phyloP scores from a whole-genome alignment of 23 tunicate species.

The Corella eumyota region DNA sequence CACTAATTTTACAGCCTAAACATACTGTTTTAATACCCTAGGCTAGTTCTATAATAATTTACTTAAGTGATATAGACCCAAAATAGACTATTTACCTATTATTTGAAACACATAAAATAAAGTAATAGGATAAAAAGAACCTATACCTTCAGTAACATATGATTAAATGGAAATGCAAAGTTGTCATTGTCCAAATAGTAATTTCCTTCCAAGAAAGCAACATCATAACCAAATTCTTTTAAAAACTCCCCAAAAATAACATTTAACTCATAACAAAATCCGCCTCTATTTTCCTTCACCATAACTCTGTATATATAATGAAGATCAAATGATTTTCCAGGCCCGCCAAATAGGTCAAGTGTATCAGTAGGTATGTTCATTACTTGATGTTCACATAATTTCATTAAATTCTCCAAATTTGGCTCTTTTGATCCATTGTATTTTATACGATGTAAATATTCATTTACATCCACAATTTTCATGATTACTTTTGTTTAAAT shows the following conservation, averaged over 20 bases:
- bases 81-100: too few relatives aligned
- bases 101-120: too few relatives aligned
- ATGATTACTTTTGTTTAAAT: too few relatives aligned
- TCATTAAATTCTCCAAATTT: constrained; percentile 14
- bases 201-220: constrained; percentile 38
- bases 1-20: too few relatives aligned
- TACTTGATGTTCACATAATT: constrained; percentile 32
- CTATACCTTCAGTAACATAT: constrained; percentile 29
- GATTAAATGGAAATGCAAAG: too few relatives aligned
- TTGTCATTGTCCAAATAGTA: too few relatives aligned
- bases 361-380: constrained; percentile 40
- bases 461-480: constrained; percentile 1
- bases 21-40: too few relatives aligned
- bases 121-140: too few relatives aligned
- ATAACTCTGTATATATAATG: constrained; percentile 28
- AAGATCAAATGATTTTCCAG: constrained; percentile 13
- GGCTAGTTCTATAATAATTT: too few relatives aligned
- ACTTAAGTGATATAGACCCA: too few relatives aligned
- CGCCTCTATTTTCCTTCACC: constrained; percentile 29
- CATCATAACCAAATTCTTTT: constrained; percentile 23
- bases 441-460: constrained; percentile 21
- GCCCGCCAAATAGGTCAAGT: constrained; percentile 46
- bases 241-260: constrained; percentile 29
- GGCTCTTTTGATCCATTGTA: constrained; percentile 18
- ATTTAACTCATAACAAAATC: constrained; percentile 58